These are phyloP conservation scores for Palythoa caribaeorum DNA, from an alignment of 92 coral and sea anemone species.

Conservation along the genomic window DNA sequence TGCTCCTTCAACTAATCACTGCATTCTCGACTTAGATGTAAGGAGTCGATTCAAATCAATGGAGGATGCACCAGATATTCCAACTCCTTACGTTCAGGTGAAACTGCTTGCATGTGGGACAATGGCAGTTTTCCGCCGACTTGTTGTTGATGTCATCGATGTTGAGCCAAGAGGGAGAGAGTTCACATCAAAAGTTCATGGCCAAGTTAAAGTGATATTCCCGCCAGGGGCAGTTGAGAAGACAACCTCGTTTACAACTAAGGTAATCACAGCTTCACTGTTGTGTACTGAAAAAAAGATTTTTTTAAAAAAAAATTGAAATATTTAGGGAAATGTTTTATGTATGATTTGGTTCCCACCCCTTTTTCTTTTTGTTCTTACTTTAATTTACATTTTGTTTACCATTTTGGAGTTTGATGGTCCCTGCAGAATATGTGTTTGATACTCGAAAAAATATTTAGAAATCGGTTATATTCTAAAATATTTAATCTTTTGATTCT, in stretches of 20 bases:
- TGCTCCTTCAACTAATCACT: background rate
- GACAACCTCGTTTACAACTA: conserved; percentile 1
- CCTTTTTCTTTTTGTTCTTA: no score
- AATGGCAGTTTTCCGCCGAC: conserved; percentile 23
- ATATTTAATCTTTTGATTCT: no score
- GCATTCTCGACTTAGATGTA: background rate
- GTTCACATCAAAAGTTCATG: background rate
- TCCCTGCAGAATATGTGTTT: no score
- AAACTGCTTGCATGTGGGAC: background rate
- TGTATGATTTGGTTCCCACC: no score
- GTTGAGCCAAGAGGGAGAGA: background rate
- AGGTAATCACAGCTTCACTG: background rate
- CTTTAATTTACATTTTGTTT: no score
- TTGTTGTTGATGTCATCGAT: background rate
- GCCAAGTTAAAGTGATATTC: conserved; percentile 1
- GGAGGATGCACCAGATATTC: conserved; percentile 13
- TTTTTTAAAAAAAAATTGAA: no score
- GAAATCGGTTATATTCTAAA: no score
- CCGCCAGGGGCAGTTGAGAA: background rate
- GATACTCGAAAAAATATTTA: no score
- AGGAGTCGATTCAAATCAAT: conserved; percentile 8
- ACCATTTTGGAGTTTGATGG: no score
- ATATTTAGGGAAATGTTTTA: no score
- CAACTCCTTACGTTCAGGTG: conserved; percentile 27
- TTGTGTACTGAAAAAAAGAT: no score